Conservation (phyloP, 2,113 vertebrate species). For the Cardinalis cardinalis region DNA sequence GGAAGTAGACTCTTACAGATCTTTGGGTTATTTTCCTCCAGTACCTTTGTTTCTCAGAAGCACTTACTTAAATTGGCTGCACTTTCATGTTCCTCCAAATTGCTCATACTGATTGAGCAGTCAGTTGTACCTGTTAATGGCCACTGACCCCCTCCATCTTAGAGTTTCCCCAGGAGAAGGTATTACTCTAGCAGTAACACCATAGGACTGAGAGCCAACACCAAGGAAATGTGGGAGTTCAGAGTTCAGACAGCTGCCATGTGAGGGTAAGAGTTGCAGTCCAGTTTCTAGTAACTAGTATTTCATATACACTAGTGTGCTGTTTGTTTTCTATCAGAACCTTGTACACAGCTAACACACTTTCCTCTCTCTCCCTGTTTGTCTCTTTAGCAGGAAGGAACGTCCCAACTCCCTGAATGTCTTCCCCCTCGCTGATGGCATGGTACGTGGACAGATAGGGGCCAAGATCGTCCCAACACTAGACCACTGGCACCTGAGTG, state of each 20-base stretch:
- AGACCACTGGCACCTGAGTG: constrained; percentile 94
- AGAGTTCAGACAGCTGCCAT: neutral
- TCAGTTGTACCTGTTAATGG: neutral
- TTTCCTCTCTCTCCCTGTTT: neutral
- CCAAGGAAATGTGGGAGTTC: neutral
- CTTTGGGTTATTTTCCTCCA: neutral
- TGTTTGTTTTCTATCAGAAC: neutral
- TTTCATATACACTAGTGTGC: neutral
- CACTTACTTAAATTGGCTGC: neutral
- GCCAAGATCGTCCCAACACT: constrained; percentile 84
- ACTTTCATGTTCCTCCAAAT: neutral
- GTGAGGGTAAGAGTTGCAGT: neutral
- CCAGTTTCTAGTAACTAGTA: neutral
- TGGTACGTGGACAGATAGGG: constrained; percentile 95
- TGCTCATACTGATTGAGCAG: neutral
- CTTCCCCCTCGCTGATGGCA: constrained; percentile 89
- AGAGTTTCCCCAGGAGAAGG: neutral
- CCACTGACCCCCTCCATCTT: neutral
- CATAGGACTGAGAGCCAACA: neutral
- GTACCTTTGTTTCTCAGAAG: neutral
- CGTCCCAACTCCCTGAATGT: constrained; percentile 94
- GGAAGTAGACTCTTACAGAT: neutral
- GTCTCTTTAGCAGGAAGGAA: constrained; percentile 86
- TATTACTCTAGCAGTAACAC: neutral
- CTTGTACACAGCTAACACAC: neutral